Percentiles rank a stretch among this genome's conserved stretches.
Conservation (phyloP, 2,888 invertebrate species). For the Acanthosoma haemorrhoidale region DNA sequence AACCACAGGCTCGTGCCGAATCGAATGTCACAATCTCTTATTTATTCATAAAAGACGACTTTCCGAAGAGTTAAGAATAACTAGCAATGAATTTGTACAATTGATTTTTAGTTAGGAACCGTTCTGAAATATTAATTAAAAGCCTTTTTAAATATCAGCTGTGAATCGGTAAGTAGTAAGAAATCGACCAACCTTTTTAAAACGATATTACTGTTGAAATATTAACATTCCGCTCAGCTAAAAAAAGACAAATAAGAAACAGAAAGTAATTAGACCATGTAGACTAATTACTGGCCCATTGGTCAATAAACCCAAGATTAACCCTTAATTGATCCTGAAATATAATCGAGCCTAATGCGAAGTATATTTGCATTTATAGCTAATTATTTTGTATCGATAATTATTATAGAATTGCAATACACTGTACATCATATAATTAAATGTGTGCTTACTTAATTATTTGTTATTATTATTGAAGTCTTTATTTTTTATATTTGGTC, state of each 20-base stretch:
- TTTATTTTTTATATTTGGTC: too few relatives aligned
- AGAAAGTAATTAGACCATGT: too few relatives aligned
- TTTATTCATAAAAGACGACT: not conserved
- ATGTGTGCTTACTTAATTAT: too few relatives aligned
- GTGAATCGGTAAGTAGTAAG: not conserved
- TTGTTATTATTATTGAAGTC: too few relatives aligned
- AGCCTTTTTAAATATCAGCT: not conserved
- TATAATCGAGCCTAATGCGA: too few relatives aligned
- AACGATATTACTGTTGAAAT: not conserved
- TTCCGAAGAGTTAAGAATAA: slow-evolving; percentile 26
- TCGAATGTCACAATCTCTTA: slow-evolving; percentile 11
- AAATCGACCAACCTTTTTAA: slow-evolving; percentile 2
- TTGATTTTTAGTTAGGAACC: slow-evolving; percentile 31
- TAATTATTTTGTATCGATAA: too few relatives aligned
- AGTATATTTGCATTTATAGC: too few relatives aligned
- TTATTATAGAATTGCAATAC: too few relatives aligned
- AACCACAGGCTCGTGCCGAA: not conserved
- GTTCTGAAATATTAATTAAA: slow-evolving; percentile 26
- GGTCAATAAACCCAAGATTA: too few relatives aligned
- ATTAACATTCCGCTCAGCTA: not conserved
- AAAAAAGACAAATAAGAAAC: not conserved
- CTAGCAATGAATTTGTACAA: slow-evolving; percentile 28
- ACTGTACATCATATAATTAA: too few relatives aligned
- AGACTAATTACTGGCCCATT: too few relatives aligned
- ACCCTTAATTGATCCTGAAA: too few relatives aligned